Base-by-base conservation (phyloP, 1,140 invertebrate species). In the Heliconius nattereri region DNA sequence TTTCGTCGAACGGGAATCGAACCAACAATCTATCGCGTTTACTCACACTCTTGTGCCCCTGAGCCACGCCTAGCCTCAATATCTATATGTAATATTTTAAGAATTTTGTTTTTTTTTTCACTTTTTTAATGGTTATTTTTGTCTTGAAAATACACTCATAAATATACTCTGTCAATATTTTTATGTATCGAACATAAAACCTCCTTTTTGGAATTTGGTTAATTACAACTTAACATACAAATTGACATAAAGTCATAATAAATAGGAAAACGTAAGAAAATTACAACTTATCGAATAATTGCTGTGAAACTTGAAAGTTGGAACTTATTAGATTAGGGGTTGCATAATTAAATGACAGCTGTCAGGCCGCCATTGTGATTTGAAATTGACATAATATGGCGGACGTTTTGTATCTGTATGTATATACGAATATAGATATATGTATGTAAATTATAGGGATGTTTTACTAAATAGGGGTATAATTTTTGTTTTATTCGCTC, bases 291-390 rank as follows among this genome's bases (percentile, higher is more conserved):
- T 11, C 11, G 3, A 23, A 66, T 66, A 66, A 66, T 66, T 66
- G 60, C 60, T 66, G 60, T 66, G 60, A 66, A 66, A 66, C 60
- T 66, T 66, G 60, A 66, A 66, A 66, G 60, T 66, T 29, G 60
- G 60, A 66, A 66, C 60, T 66, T 26, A 66, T 66, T 66, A 26
- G 60, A 66, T 66, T 66, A 66, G 60, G 60, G 60, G 60, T 66
- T 66, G 60, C 60, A 66, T 66, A 66, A 66, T 66, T 66, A 29
- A 66, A 66, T 66, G 60, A 66, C 60, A 66, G 60, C 60, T 66
- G 60, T 66, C 60, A 66, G 5, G 60, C 60, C 60, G 60, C 60
- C 60, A 66, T 66, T 66, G 60, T 66, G 60, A 66, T 66, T 66
- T 66, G 60, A 66, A 66, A 66, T 66, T 66, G 60, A 66, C 60